Base-by-base conservation (phyloP, 2,888 invertebrate genomes). In the Drosophila greeni region DNA sequence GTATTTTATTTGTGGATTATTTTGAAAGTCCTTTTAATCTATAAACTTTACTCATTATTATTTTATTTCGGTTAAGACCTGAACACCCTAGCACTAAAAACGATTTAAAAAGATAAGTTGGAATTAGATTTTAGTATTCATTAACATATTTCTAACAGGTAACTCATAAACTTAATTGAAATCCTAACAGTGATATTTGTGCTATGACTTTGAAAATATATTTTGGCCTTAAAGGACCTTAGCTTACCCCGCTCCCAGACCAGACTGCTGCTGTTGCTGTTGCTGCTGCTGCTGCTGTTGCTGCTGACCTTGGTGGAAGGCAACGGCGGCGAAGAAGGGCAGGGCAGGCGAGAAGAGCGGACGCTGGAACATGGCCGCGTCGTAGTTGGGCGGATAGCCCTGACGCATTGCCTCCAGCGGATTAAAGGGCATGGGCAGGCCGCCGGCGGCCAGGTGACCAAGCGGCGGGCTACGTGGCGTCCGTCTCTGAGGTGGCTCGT, bases 351-450 rank as follows among this genome's bases (percentile, higher is more conserved):
- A 85, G 64, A 89, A 78, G 42, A 89, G 82, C 24, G 89, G 88
- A 24, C 89, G 83, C 58, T 86, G 88, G 66, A 89, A 86, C 85
- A 89, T 87, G 70, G 83, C 81, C 54, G 87, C 87, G 40, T 89
- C 89, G 43, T 89, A 89, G 69, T 86, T 87, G 68, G 85, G 77
- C 62, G 86, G 85, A 69, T 89, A 89, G 23, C 84, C 85, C 57
- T 85, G 67, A 90, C 88, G 72, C 92, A 91, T 88, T 92, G 93
- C 72, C 72, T 88, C 88, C 60, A 89, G 73, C 6, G 77, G 82
- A 57, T 76, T 80, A 39, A 72, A 55, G 62, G 78, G 82, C 68
- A 82, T 71, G 5, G 67, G 29, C 33, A 85, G 45, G 0, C 74
- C 79, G 6, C 66, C 40, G 36, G 57, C 64, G 5, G 49, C 49